Percentiles rank a stretch among this genome's conserved stretches.
These are phyloP conservation scores for Amphibalanus amphitrite DNA, from an alignment of 1,140 invertebrate genomes.

Conservation along the genomic window DNA sequence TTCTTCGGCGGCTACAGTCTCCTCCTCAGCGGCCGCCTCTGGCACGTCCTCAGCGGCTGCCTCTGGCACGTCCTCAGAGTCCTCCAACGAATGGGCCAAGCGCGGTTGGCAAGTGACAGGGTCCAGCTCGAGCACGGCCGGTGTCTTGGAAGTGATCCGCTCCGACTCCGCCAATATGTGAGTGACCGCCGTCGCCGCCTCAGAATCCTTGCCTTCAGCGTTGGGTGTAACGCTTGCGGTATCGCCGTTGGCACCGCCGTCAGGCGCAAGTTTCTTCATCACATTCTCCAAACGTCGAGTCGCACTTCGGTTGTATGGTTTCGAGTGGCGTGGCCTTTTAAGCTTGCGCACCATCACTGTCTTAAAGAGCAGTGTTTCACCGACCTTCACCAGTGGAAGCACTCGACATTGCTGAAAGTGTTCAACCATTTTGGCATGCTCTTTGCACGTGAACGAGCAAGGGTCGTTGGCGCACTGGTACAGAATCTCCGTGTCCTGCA, in stretches of 20 bases:
- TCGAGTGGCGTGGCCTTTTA: no score
- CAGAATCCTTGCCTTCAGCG: background rate
- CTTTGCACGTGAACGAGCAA: background rate
- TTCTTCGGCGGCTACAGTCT: background rate
- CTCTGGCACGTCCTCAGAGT: no score
- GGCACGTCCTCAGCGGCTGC: background rate
- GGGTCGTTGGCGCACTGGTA: background rate
- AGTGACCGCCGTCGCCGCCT: background rate
- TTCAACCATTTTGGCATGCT: background rate
- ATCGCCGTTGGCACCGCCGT: no score
- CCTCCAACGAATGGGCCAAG: no score
- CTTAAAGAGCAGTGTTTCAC: background rate
- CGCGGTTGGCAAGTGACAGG: background rate
- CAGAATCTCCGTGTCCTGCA: background rate
- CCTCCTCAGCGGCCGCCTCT: background rate
- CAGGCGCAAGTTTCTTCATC: background rate
- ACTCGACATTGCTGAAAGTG: background rate
- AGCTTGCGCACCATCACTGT: background rate
- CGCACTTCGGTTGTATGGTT: no score
- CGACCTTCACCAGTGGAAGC: no score
- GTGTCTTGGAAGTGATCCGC: no score
- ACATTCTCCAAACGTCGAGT: background rate
- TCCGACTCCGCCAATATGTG: background rate
- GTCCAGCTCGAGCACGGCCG: background rate
- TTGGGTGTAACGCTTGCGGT: no score